These are phyloP conservation scores for Oikopleura albicans DNA, from an alignment of 23 tunicate species.

Conservation along the genomic window DNA sequence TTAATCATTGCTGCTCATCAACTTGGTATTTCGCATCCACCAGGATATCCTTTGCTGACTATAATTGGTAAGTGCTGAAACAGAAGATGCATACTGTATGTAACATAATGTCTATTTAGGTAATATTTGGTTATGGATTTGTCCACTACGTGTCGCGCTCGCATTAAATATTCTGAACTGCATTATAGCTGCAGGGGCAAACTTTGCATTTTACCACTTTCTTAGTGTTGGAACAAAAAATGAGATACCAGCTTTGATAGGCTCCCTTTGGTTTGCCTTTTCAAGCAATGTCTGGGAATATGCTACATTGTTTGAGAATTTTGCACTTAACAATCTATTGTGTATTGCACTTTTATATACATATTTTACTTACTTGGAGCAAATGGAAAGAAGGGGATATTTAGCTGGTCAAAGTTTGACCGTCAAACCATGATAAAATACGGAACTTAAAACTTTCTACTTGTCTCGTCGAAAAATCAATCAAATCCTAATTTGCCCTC, in stretches of 20 bases:
- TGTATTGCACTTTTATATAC: neutral
- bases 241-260: neutral
- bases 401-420: too few relatives aligned
- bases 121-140: neutral
- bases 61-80: neutral
- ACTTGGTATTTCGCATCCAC: neutral
- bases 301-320: neutral
- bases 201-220: neutral
- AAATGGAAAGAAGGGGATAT: too few relatives aligned
- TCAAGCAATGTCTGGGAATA: slow-evolving; percentile 10
- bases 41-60: slow-evolving; percentile 11
- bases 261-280: neutral
- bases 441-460: neutral
- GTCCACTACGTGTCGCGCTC: neutral
- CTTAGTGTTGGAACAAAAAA: neutral
- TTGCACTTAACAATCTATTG: neutral
- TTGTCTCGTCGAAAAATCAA: neutral
- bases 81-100: neutral
- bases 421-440: too few relatives aligned
- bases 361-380: neutral
- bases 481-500: too few relatives aligned
- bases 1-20: slow-evolving; percentile 9
- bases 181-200: neutral
- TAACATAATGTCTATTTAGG: neutral
- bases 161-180: neutral